Evolutionary conservation across 2,888 invertebrate species (phyloP), one percentile per base, ranked within the genome.

Genomic region (Cephus nigrinus): DNA sequence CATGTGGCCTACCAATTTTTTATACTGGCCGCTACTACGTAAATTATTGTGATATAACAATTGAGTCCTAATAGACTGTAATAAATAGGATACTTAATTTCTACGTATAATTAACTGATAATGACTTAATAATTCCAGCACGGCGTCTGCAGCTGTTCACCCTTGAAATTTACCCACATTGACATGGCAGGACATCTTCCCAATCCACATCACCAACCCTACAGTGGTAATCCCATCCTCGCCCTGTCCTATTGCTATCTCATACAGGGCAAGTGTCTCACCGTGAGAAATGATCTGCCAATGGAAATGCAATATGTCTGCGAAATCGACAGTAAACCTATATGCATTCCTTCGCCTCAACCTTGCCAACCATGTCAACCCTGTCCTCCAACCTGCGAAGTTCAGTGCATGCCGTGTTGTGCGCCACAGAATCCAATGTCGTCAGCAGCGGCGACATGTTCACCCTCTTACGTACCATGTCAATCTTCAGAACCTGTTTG

Each of bases 101-200:
- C 15, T 15, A 40, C 40, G 40, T 40, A 40, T 5, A 40, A 40
- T 15, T 40, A 40, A 40, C 40, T 40, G 15, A 15, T 15, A 40
- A 40, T 40, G 15, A 12, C 69, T 35, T 84, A 85, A 86, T 83
- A 81, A 85, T 89, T 88, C 69, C 85, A 90, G 90, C 89, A 90
- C 79, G 89, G 89, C 31, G 84, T 85, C 71, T 89, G 88, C 82
- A 89, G 90, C 81, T 86, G 86, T 79, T 83, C 84, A 75, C 96
- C 95, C 1, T 90, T 98, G 83, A 96, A 96, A 85, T 98, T 97
- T 92, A 95, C 96, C 80, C 96, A 97, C 92, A 92, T 97, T 88
- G 97, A 97, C 92, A 95, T 98, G 87, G 96, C 97, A 76, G 96
- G 94, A 68, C 89, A 89, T 69, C 76, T 84, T 35, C 83, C 84